A percentile compares a stretch with the other conserved stretches of the same genome.
phyloP scores from a whole-genome alignment of 2,113 vertebrate species.

The Xiphorhynchus elegans region DNA sequence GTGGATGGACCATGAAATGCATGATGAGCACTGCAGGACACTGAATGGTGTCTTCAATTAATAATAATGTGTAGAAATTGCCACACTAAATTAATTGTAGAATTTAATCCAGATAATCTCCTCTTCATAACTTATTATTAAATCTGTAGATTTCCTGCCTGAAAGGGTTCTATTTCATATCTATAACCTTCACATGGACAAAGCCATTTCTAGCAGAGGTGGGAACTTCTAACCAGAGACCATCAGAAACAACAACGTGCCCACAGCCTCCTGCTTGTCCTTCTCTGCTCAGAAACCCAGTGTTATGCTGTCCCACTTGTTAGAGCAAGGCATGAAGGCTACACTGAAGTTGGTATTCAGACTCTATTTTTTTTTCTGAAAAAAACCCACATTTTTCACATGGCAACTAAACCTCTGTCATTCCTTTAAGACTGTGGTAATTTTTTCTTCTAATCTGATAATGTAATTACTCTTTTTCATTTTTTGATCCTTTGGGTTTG shows the following conservation, averaged over 20 bases:
- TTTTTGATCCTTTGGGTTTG: not conserved
- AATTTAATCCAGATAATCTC: not conserved
- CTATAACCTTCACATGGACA: not conserved
- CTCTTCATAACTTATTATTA: not conserved
- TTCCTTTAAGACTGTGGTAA: not conserved
- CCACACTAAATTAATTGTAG: rapidly evolving
- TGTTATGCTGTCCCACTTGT: rapidly evolving
- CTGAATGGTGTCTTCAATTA: not conserved
- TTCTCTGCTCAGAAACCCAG: not conserved
- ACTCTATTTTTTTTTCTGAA: not conserved
- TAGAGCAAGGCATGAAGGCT: not conserved
- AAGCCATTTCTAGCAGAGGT: not conserved
- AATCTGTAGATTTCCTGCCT: not conserved
- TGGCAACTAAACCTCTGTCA: not conserved
- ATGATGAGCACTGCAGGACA: not conserved
- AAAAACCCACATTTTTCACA: not conserved
- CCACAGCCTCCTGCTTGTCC: not conserved
- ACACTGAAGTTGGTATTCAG: not conserved
- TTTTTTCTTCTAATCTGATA: not conserved
- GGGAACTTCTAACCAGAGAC: not conserved
- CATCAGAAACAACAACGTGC: rapidly evolving
- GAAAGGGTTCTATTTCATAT: not conserved
- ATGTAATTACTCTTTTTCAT: not conserved
- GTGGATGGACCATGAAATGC: not conserved
- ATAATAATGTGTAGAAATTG: not conserved